Evolutionary conservation across 1,140 invertebrate genomes (phyloP).

Genomic region (Sinella curviseta): DNA sequence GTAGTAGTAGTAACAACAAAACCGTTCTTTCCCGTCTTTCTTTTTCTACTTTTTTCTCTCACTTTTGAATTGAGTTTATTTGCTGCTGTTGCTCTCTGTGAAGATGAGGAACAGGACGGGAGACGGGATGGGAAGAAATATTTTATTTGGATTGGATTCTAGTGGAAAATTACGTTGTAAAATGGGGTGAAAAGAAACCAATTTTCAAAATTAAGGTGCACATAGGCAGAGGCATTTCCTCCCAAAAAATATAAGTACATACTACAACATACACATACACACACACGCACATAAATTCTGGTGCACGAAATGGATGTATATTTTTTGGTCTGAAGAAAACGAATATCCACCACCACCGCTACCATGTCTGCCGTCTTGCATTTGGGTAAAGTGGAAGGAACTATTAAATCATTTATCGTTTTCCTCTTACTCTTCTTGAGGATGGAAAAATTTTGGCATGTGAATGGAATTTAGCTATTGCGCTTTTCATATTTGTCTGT

Average conservation of each 20-base stretch:
- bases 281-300: too few relatives aligned
- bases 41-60: too few relatives aligned
- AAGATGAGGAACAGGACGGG: slow-evolving; percentile 1
- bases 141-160: slow-evolving; percentile 24
- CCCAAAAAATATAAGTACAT: not conserved
- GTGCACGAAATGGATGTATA: too few relatives aligned
- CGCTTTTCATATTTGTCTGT: too few relatives aligned
- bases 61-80: slow-evolving; percentile 2
- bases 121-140: not conserved
- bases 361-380: not conserved
- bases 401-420: slow-evolving; percentile 26
- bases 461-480: not conserved
- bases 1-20: too few relatives aligned
- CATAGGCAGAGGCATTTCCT: too few relatives aligned
- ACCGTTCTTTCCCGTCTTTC: too few relatives aligned
- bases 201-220: slow-evolving; percentile 5
- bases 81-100: slow-evolving; percentile 7
- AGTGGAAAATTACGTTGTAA: slow-evolving; percentile 11
- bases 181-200: slow-evolving; percentile 10
- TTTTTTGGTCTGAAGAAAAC: not conserved
- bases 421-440: not conserved
- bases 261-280: too few relatives aligned
- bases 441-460: not conserved
- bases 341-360: too few relatives aligned
- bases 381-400: not conserved